A percentile compares a stretch with the other conserved stretches of the same genome.
phyloP scores from a whole-genome alignment of 2,797 vertebrate genomes.

The Sebastes trivittatus region DNA sequence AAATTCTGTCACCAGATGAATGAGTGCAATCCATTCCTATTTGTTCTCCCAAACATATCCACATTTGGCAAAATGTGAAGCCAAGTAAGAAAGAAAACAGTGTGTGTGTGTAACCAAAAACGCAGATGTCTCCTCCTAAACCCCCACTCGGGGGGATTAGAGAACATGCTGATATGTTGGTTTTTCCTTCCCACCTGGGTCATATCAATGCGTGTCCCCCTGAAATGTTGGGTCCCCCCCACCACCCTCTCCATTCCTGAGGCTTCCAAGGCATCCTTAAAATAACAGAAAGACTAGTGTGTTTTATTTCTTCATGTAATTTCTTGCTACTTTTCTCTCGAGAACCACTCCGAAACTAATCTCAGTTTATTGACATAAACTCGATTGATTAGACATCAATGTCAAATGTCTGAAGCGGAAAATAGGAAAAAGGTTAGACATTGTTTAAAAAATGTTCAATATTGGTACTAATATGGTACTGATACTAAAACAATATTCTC shows the following conservation, averaged over 20 bases:
- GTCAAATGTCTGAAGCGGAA: not conserved
- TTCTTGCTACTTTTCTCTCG: not conserved
- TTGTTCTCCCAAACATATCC: conserved; percentile 48
- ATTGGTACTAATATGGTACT: not conserved
- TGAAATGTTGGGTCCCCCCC: conserved; percentile 11
- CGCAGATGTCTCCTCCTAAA: conserved; percentile 36
- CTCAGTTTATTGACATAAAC: not conserved
- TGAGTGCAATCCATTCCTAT: conserved; percentile 27
- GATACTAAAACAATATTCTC: not conserved
- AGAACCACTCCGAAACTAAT: not conserved
- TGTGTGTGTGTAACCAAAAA: conserved; percentile 55
- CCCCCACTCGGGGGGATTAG: conserved; percentile 27
- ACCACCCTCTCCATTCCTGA: not conserved
- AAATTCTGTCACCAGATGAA: conserved; percentile 38
- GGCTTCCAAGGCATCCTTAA: conserved; percentile 32
- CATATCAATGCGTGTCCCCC: conserved; percentile 51
- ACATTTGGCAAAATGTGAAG: conserved; percentile 35
- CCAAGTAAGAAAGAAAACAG: conserved; percentile 63
- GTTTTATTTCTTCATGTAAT: conserved; percentile 18
- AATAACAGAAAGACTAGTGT: conserved; percentile 17
- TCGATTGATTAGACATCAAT: not conserved
- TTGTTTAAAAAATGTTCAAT: not conserved
- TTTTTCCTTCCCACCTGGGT: conserved; percentile 67
- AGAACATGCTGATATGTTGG: conserved; percentile 53
- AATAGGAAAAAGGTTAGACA: not conserved